Conservation (phyloP, 2,113 vertebrate genomes). For the Pygoscelis antarcticus region DNA sequence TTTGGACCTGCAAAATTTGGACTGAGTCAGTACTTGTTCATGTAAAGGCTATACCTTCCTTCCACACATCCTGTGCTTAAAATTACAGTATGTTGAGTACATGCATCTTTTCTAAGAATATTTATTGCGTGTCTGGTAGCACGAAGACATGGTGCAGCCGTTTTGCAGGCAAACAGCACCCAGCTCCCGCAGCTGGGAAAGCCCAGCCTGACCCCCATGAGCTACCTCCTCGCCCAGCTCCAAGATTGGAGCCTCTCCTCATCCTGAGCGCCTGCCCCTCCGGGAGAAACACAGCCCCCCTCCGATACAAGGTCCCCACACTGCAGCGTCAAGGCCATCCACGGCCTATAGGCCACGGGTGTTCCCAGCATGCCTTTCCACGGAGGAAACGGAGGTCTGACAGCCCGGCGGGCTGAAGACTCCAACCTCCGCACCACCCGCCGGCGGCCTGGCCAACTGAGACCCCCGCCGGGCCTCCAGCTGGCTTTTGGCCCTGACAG, state of each 20-base stretch:
- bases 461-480: too few species aligned
- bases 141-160: accelerated
- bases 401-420: not conserved
- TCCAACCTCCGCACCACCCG: not conserved
- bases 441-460: too few species aligned
- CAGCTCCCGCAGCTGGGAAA: not conserved
- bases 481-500: not conserved
- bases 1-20: not conserved
- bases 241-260: not conserved
- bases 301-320: too few species aligned
- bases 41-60: not conserved
- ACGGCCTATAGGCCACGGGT: accelerated
- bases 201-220: accelerated
- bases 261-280: not conserved
- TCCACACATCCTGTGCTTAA: not conserved
- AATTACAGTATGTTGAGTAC: accelerated
- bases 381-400: not conserved
- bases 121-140: accelerated
- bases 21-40: accelerated
- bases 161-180: not conserved
- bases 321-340: not conserved
- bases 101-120: not conserved
- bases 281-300: not conserved
- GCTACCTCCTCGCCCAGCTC: not conserved
- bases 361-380: not conserved